Percentiles rank a stretch among this genome's conserved stretches.
phyloP scores from a whole-genome alignment of 2,888 invertebrate species.

The Dryomyza anilis region DNA sequence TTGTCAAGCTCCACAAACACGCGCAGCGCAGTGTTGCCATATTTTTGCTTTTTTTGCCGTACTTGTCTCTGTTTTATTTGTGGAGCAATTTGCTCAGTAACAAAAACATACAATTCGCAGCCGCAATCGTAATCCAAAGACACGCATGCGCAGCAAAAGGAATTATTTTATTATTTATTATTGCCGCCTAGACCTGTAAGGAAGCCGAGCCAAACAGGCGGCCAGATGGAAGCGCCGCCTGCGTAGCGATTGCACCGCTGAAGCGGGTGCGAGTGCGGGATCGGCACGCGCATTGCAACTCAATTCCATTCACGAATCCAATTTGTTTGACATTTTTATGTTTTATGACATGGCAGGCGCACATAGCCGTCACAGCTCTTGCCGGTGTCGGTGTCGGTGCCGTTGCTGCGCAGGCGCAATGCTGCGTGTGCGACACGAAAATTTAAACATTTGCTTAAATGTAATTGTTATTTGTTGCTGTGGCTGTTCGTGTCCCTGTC shows the following conservation, averaged over 20 bases:
- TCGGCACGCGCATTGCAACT: background rate
- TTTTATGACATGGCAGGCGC: slow-evolving; percentile 35
- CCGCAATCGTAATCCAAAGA: no score
- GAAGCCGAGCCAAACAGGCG: no score
- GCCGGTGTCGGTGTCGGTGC: no score
- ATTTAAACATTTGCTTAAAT: slow-evolving; percentile 14
- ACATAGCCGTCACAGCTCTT: background rate
- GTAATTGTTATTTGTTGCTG: slow-evolving; percentile 27
- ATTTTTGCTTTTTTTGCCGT: slow-evolving; percentile 2
- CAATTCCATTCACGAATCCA: slow-evolving; percentile 41
- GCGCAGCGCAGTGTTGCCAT: background rate
- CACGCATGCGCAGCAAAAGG: background rate
- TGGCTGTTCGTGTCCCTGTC: background rate
- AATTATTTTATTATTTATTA: slow-evolving; percentile 10
- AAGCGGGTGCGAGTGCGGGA: background rate
- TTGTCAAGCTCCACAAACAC: background rate
- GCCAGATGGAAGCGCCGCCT: no score
- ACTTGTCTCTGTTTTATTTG: slow-evolving; percentile 9
- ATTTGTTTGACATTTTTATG: slow-evolving; percentile 35
- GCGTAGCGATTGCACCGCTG: background rate
- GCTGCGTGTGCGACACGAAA: slow-evolving; percentile 1
- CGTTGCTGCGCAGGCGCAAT: background rate
- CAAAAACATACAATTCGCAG: no score
- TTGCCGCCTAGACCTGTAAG: background rate
- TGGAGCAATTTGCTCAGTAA: slow-evolving; percentile 10